Evolutionary conservation across 2,113 vertebrate genomes (phyloP), one percentile per base, ranked within the genome.

Genomic region (Balaeniceps rex): DNA sequence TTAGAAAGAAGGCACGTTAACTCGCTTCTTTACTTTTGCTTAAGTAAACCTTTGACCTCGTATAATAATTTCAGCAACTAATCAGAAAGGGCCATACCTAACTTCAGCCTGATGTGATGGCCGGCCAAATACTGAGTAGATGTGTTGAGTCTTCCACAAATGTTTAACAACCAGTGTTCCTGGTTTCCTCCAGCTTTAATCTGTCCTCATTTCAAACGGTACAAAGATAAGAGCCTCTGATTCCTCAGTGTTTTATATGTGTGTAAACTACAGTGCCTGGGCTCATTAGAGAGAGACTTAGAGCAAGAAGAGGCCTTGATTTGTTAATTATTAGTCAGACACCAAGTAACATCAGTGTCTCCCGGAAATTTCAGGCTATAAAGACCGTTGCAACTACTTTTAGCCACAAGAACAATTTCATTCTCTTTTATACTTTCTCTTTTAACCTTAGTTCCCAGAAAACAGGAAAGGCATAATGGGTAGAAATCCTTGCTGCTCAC

Each of bases 71-170:
- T n/a, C 28, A 71, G 23, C 7, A 84, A 23, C 6, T 29, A 42
- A 44, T 31, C 9, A 29, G n/a, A 66, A 90, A 36, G 10, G 23
- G 11, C 8, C 12, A 24, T 21, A 26, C 5, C 1, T 29, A 29
- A n/a, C 5, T 33, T 60, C 26, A 64, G 1, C 2, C 0, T 10
- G 10, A 42, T 54, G 24, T 65, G 16, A 8, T 44, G 29, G 8
- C 7, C 49, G 55, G 14, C 5, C 19, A 51, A 69, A 64, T 25
- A 47, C 2, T 29, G 12, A 82, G 5, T 11, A 44, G 11, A 16
- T 18, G 3, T 19, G 2, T 22, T 66, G 8, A 18, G 5, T 65
- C 15, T 82, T 79, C 22, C 34, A 44, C 2, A 40, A 22, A 12
- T 7, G 33, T 75, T 66, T 28, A 75, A 19, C 11, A 66, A 55